Percentiles rank a stretch among this genome's conserved stretches.
phyloP scores from a whole-genome alignment of 37 sponge, comb jelly and placozoan genomes.

The Cliona cf. orientalis region DNA sequence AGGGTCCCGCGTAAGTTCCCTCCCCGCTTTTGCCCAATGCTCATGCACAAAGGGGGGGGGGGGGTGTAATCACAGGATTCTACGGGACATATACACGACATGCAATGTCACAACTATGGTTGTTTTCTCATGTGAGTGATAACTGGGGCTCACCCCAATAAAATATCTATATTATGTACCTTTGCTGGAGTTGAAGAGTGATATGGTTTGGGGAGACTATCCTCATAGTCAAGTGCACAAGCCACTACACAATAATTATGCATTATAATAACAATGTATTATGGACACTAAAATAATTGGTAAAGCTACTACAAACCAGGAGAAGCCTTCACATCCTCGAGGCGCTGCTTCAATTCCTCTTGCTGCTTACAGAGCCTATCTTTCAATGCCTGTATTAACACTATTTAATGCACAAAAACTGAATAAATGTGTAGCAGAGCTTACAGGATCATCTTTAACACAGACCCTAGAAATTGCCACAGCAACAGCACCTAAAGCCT shows the following conservation, averaged over 20 bases:
- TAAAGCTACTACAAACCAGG: neutral
- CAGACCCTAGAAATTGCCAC: conserved; percentile 15
- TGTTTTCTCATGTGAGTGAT: neutral
- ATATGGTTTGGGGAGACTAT: neutral
- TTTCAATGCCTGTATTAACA: neutral
- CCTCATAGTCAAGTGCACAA: neutral
- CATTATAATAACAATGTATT: neutral
- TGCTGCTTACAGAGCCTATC: conserved; percentile 17
- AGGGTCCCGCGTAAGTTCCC: too few relatives aligned
- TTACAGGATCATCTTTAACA: conserved; percentile 20
- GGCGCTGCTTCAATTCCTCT: conserved; percentile 31
- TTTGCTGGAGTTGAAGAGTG: conserved; percentile 12
- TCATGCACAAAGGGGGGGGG: too few relatives aligned
- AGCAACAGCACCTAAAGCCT: conserved; percentile 23
- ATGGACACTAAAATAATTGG: too few relatives aligned
- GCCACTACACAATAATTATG: neutral
- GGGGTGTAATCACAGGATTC: too few relatives aligned
- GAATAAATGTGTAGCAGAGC: neutral
- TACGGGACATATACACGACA: too few relatives aligned
- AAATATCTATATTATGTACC: too few relatives aligned
- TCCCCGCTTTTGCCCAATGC: too few relatives aligned
- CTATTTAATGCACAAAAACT: neutral
- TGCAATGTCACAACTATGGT: too few relatives aligned
- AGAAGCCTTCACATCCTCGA: conserved; percentile 7
- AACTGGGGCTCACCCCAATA: too few relatives aligned